Base-by-base conservation (phyloP, 1,140 invertebrate genomes). In the Papilio polyxenes region DNA sequence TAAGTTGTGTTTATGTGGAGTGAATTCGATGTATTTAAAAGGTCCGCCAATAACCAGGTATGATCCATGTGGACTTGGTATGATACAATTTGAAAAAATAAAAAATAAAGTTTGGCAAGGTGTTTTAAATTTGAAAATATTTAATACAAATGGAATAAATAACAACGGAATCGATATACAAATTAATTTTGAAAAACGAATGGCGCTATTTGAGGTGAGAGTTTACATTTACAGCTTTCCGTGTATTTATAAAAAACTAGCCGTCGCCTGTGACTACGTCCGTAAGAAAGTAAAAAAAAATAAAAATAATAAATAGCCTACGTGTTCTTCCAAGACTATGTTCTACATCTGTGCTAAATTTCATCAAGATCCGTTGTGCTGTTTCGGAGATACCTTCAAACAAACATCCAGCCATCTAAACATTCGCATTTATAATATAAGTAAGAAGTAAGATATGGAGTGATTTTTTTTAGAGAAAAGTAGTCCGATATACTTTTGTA, bases 11-110 rank as follows among this genome's bases (percentile, higher is more conserved):
- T 37, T 89, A 74, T 81, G 86, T 17, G 83, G 85, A 69, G 85
- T 90, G 31, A 76, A 87, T 78, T 81, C 87, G 20, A 90, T 94
- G 89, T 83, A 91, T 13, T 83, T 93, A 79, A 87, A 88, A 75
- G 92, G 92, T n/a, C 85, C 89, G 0, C 83, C 86, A 23, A 83
- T 90, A 31, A 91, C 89, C 31, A 89, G 87, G 82, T 93, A 93
- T 72, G 90, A 90, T 62, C 93, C 93, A 15, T 94, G 93, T 81
- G 89, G 88, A 37, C 85, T 93, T 40, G 92, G 89, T 4, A 82
- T 90, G 10, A 84, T 94, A 80, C 86, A 91, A 88, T 93, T 94
- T 83, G 91, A 93, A 75, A 92, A 87, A 84, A 48, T 92, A 44
- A 83, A 85, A n/a, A 83, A 88, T 74, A 85, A 83, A 69, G 37